These are phyloP conservation scores for Halocynthia roretzi DNA, from an alignment of 23 tunicate genomes.

Conservation along the genomic window DNA sequence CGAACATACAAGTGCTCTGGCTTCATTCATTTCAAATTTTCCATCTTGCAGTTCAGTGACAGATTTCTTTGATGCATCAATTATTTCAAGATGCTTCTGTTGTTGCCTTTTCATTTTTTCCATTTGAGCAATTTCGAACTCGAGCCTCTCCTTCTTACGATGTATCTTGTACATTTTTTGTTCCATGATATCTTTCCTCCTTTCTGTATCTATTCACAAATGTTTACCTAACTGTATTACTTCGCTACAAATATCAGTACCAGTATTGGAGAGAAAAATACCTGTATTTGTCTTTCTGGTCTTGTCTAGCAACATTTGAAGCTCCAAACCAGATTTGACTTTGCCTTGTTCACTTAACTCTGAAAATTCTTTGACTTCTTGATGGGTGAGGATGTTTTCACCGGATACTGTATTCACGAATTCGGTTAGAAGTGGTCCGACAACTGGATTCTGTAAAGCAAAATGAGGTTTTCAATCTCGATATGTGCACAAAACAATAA, in stretches of 20 bases:
- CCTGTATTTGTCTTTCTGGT: background rate
- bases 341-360: background rate
- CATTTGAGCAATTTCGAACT: background rate
- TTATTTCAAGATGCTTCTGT: background rate
- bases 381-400: background rate
- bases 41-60: background rate
- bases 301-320: background rate
- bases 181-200: background rate
- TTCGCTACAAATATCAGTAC: background rate
- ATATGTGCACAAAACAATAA: background rate
- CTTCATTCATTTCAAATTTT: background rate
- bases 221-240: background rate
- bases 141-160: background rate
- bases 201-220: background rate
- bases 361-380: background rate
- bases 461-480: background rate
- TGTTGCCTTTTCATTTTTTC: constrained; percentile 7
- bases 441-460: background rate
- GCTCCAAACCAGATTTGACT: background rate
- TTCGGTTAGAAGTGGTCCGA: background rate
- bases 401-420: background rate
- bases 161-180: background rate
- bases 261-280: background rate
- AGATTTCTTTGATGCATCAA: background rate
- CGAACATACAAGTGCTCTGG: background rate